Base-by-base conservation (phyloP, 2,113 vertebrate genomes). In the Poecile atricapillus region DNA sequence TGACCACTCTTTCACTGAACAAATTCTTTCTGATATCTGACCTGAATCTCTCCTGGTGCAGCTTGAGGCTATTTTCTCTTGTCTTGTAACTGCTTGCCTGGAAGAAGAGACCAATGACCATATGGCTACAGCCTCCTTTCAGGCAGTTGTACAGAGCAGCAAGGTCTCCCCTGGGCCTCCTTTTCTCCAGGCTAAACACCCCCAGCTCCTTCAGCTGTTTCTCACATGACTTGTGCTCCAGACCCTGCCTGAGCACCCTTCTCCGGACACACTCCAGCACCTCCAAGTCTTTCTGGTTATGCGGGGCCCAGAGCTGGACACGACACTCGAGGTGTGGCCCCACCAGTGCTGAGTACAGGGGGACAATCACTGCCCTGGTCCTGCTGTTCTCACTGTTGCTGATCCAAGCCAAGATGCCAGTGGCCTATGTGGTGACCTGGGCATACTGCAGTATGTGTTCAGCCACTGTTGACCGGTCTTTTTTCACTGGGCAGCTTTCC, bases 321-420 rank as follows among this genome's bases (percentile, higher is more conserved):
- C 15, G 53, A 19, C 6, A 20, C 9, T n/a, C 1, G 5, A 62
- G 23, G 9, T 53, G n/a, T 10, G 10, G 9, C 13, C 15, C 41
- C 56, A n/a, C 4, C 4, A 30, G 4, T 14, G 39, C 15, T 0
- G 0, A 24, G 22, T 14, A 39, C 23, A 39, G 15, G n/a, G 6
- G 20, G 4, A 60, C 1, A 11, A 2, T 39, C 14, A 4, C 27
- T 23, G 27, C 14, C 10, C 7, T 13, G 4, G 6, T 60, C 39
- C 19, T 46, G 39, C 15, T 27, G 14, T 14, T 15, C 33, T 4
- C 22, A 37, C 15, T 18, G 9, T 18, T 44, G 31, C 17, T 87
- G 46, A 69, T 28, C 5, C 23, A 41, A 20, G 19, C 19, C 28
- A 63, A 5, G 24, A 23, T 78, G 25, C 17, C 21, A 8, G 10